Percentiles rank a stretch among this genome's conserved stretches.
These are phyloP conservation scores for Sardinella longiceps DNA, from an alignment of 2,797 vertebrate species.

Conservation along the genomic window DNA sequence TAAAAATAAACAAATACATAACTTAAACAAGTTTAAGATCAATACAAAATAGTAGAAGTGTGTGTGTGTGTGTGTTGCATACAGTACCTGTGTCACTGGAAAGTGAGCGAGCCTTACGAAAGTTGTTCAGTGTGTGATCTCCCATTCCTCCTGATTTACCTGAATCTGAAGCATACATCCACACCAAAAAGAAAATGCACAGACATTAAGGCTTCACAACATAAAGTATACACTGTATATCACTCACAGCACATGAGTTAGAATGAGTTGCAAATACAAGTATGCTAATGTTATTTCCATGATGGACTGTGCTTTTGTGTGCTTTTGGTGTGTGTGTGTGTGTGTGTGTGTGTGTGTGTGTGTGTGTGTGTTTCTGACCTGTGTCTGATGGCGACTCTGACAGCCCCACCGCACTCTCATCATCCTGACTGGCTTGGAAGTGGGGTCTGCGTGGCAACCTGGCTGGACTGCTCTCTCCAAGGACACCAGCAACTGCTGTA, in stretches of 20 bases:
- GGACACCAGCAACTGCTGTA: conserved; percentile 77
- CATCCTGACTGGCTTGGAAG: conserved; percentile 67
- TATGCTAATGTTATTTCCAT: background rate
- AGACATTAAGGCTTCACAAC: background rate
- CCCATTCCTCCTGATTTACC: conserved; percentile 10
- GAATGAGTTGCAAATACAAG: background rate
- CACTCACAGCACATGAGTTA: background rate
- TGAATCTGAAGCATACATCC: background rate
- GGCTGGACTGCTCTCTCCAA: conserved; percentile 63
- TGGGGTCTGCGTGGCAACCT: conserved; percentile 74
- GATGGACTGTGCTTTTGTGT: no score
- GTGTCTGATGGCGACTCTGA: conserved; percentile 69
- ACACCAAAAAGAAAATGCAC: background rate
- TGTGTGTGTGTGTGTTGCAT: background rate
- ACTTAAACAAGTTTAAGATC: no score
- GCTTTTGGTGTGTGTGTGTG: background rate
- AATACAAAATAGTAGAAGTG: no score
- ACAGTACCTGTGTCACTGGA: background rate
- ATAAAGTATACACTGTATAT: background rate
- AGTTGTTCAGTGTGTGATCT: background rate
- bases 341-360: conserved; percentile 4
- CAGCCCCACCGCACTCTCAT: conserved; percentile 68
- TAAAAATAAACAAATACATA: no score
- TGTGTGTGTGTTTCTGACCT: conserved; percentile 62
- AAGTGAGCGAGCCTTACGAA: background rate